Base-by-base conservation (phyloP, 2,888 invertebrate species). In the Erpobdella octoculata region DNA sequence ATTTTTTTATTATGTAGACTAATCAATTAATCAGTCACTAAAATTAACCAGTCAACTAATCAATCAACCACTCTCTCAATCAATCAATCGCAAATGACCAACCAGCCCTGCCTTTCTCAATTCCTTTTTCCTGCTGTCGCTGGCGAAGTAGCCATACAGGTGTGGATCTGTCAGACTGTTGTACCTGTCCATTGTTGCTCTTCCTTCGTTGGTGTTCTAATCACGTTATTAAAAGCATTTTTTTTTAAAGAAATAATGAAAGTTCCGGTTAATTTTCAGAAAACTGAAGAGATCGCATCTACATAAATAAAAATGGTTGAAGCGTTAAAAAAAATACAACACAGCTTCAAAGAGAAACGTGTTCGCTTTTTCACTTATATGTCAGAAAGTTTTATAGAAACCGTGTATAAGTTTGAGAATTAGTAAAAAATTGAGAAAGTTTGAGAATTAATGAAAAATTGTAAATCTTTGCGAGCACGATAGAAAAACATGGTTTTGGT, bases 141-240 rank as follows among this genome's bases (percentile, higher is more conserved):
- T 82, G 69, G 79, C 77, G 74, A 82, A 83, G 74, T 79, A 83
- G 4, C 79, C 81, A 12, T 79, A 73, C 70, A 83, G 78, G 73
- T 83, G 80, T 41, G 74, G 77, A 76, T 83, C 83, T 48, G 79
- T 78, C 72, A 83, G 76, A 72, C 82, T 82, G 77, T 81, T 83
- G 76, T 83, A 83, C 0, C 58, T 33, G 5, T 69, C 69, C 69
- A 69, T 69, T n/a, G n/a, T n/a, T n/a, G n/a, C n/a, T n/a, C n/a
- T n/a, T n/a, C n/a, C n/a, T n/a, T n/a, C n/a, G n/a, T n/a, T n/a
- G n/a, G n/a, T n/a, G n/a, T n/a, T n/a, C 21, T 3, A 46, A 46
- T 46, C 3, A 46, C 18, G 21, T 46, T 2, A 46, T n/a, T 1
- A 46, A n/a, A 3, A 46, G 5, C 2, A n/a, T n/a, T n/a, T 46